Evolutionary conservation across 2,888 invertebrate genomes (phyloP), one percentile per base, ranked within the genome.

Genomic region (Iselma pallidipennis): DNA sequence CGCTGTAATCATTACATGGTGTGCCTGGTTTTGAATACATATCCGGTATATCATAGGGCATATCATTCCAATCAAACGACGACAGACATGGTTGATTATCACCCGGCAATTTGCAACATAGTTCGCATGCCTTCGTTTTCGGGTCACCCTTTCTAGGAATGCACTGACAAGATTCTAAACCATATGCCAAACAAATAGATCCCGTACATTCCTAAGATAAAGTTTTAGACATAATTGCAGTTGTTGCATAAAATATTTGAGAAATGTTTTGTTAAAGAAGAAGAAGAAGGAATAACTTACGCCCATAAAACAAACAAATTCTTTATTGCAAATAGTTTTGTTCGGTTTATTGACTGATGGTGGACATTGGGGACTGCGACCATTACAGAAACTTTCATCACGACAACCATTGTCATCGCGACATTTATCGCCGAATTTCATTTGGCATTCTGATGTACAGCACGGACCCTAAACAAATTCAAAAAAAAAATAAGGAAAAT

Each of bases 291-390:
- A n/a, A n/a, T 33, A 31, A 86, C 91, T 87, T 81, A 95, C 94
- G 80, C 98, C 98, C 91, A 94, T 94, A 77, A 93, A 95, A 81
- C 98, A 98, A 59, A 98, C 96, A 76, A 98, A 96, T 80, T 96
- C 95, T 79, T 96, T 93, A 80, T 98, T 97, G 82, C 98, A 99
- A 65, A 96, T 91, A 3, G 96, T 96, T 80, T 95, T 91, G 83
- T 98, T 95, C 7, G 93, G 90, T 81, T 96, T 96, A 82, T 95
- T 94, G 37, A 91, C 86, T 61, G 97, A 95, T 26, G 91, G 89
- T 29, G 98, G 98, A 83, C 98, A 99, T 75, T 90, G 89, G 4
- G 98, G 92, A 61, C 92, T 87, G 70, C 89, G 84, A 31, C 95
- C 95, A 82, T 95, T 92, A 83, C 98, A 98, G 82, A 91, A 95